Conservation (phyloP, 37 sponge, comb jelly and placozoan species). For the Tethya wilhelma region DNA sequence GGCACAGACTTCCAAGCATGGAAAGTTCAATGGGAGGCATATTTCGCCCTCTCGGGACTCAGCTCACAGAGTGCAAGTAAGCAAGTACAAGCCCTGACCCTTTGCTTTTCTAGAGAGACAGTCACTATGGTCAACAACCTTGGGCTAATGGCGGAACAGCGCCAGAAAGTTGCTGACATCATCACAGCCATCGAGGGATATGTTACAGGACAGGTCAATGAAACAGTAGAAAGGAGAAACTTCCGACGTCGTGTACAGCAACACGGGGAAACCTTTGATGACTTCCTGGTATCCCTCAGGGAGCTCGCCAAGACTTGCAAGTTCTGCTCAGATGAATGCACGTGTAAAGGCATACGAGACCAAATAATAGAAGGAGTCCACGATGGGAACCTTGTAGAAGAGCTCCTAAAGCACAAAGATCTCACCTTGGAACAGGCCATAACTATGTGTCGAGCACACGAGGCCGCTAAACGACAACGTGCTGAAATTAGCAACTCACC, state of each 20-base stretch:
- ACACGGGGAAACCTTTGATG: slow-evolving; percentile 28
- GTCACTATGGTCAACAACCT: slow-evolving; percentile 43
- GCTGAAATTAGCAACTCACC: slow-evolving; percentile 1
- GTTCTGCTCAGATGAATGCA: slow-evolving; percentile 30
- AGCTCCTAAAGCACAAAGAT: slow-evolving; percentile 1
- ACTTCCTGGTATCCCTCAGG: slow-evolving; percentile 21
- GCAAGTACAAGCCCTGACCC: slow-evolving; percentile 39
- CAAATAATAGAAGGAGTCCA: slow-evolving; percentile 30
- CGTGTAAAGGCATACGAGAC: slow-evolving; percentile 29
- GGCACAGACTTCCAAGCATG: slow-evolving; percentile 41
- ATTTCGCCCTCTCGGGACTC: slow-evolving; percentile 34
- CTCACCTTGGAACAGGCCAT: slow-evolving; percentile 17
- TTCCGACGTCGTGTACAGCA: slow-evolving; percentile 24
- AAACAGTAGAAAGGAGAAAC: slow-evolving; percentile 13
- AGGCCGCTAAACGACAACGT: slow-evolving; percentile 42
- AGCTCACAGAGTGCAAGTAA: slow-evolving; percentile 7
- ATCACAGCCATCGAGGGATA: no score
- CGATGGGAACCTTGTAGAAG: slow-evolving; percentile 21
- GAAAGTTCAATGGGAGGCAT: slow-evolving; percentile 40
- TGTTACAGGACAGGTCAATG: slow-evolving; percentile 14
- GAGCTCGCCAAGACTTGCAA: slow-evolving; percentile 49
- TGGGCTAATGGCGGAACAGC: slow-evolving; percentile 14
- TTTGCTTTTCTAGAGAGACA: slow-evolving; percentile 41
- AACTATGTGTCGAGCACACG: slow-evolving; percentile 23
- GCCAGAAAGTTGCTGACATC: no score